Evolutionary conservation across 2,113 vertebrate species (phyloP).

Genomic region (Willisornis vidua): DNA sequence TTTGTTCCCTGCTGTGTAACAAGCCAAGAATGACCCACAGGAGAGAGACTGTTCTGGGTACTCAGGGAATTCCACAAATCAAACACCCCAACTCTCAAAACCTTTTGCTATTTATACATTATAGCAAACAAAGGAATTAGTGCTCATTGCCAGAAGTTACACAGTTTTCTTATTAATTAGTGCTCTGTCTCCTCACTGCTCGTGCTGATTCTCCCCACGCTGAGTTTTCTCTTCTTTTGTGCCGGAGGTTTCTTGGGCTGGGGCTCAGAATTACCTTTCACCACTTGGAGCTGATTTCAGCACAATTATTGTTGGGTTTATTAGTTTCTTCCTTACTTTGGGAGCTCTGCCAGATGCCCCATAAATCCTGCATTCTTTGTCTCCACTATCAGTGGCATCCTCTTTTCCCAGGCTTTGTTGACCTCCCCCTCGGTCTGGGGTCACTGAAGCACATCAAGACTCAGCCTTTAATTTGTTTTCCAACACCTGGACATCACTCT

Average conservation of each 20-base stretch:
- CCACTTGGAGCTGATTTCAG: background rate
- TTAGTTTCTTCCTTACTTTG: background rate
- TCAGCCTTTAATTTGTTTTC: background rate
- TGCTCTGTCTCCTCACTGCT: background rate
- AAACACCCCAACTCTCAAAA: background rate
- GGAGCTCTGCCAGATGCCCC: background rate
- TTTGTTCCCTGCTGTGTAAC: background rate
- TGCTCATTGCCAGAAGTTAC: background rate
- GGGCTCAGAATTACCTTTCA: background rate
- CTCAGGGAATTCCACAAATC: background rate
- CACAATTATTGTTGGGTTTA: background rate
- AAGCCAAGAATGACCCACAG: background rate
- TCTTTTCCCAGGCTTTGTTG: background rate
- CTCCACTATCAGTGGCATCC: background rate
- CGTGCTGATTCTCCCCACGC: background rate
- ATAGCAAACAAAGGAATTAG: background rate
- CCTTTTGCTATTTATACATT: background rate
- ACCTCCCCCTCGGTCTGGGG: no score
- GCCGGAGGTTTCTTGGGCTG: background rate
- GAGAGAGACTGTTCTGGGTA: background rate
- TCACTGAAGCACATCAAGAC: background rate
- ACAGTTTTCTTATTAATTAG: background rate
- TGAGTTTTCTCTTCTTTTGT: background rate
- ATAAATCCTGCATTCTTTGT: background rate
- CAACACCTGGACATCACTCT: background rate